Percentiles rank a stretch among this genome's conserved stretches.
These are phyloP conservation scores for Lanistes nyassanus DNA, from an alignment of 1,140 invertebrate genomes.

Conservation along the genomic window DNA sequence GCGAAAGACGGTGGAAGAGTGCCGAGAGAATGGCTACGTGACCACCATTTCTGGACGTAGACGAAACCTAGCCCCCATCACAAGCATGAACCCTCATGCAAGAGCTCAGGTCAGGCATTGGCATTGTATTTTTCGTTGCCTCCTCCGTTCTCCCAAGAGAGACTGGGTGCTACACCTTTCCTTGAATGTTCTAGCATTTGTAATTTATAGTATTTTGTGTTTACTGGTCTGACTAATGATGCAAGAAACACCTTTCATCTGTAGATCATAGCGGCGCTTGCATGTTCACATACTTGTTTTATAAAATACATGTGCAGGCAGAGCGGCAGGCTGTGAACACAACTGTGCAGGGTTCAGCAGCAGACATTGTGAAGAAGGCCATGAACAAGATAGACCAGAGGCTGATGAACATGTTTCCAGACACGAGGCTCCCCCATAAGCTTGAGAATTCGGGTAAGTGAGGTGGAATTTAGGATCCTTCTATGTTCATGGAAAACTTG, in stretches of 20 bases:
- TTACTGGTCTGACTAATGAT: too few relatives aligned
- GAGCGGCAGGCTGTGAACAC: conserved; percentile 96
- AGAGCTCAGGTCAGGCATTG: conserved; percentile 70
- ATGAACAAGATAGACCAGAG: conserved; percentile 82
- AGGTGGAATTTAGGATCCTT: background rate
- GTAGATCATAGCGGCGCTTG: too few relatives aligned
- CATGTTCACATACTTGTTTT: background rate
- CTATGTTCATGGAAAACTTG: too few relatives aligned
- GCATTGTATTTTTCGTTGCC: background rate
- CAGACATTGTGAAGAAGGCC: conserved; percentile 92
- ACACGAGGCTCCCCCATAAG: conserved; percentile 20
- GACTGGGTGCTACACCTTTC: too few relatives aligned
- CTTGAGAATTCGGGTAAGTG: conserved; percentile 1
- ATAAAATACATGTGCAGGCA: conserved; percentile 71
- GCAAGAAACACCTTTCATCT: too few relatives aligned
- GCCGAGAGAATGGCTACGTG: conserved; percentile 80
- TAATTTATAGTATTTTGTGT: too few relatives aligned
- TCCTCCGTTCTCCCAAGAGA: too few relatives aligned
- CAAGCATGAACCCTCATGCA: conserved; percentile 71
- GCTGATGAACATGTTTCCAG: conserved; percentile 55
- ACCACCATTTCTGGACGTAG: conserved; percentile 83
- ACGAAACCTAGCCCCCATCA: conserved; percentile 83
- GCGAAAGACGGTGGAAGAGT: conserved; percentile 75
- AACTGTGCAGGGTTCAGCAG: conserved; percentile 93
- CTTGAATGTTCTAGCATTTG: too few relatives aligned